These are phyloP conservation scores for Mus pahari DNA, from an alignment of 2,113 vertebrate species.

Conservation along the genomic window DNA sequence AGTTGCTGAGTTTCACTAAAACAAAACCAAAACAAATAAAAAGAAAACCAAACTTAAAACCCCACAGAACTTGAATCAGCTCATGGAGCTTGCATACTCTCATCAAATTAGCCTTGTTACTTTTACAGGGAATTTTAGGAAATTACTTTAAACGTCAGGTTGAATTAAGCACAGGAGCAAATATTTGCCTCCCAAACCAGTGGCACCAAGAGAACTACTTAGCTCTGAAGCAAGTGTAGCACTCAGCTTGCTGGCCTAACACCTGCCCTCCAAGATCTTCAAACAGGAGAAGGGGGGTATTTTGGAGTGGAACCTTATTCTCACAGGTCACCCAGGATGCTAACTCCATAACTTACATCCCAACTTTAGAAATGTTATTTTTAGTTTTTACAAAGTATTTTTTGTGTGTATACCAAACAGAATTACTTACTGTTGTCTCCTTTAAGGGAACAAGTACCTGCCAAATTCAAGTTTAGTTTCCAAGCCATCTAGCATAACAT, in stretches of 20 bases:
- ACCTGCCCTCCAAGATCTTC: background rate
- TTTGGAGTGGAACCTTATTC: background rate
- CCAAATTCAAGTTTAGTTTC: conserved; percentile 35
- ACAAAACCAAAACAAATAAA: background rate
- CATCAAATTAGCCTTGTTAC: background rate
- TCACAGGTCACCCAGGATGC: background rate
- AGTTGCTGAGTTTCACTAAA: background rate
- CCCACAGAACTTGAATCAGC: background rate
- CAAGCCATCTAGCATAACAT: background rate
- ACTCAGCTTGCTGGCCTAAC: background rate
- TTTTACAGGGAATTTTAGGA: background rate
- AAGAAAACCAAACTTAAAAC: background rate
- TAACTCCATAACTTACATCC: background rate
- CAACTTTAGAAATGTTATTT: background rate
- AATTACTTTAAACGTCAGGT: background rate
- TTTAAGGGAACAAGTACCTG: background rate
- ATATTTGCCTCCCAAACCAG: background rate
- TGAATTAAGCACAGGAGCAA: background rate
- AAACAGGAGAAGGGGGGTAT: background rate
- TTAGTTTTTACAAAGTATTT: background rate
- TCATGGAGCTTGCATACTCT: background rate
- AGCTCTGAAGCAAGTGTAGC: background rate
- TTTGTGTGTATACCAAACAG: background rate
- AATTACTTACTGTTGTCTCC: background rate
- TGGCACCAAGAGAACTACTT: background rate